phyloP scores from a whole-genome alignment of 2,113 vertebrate species.

The Silurus asotus region DNA sequence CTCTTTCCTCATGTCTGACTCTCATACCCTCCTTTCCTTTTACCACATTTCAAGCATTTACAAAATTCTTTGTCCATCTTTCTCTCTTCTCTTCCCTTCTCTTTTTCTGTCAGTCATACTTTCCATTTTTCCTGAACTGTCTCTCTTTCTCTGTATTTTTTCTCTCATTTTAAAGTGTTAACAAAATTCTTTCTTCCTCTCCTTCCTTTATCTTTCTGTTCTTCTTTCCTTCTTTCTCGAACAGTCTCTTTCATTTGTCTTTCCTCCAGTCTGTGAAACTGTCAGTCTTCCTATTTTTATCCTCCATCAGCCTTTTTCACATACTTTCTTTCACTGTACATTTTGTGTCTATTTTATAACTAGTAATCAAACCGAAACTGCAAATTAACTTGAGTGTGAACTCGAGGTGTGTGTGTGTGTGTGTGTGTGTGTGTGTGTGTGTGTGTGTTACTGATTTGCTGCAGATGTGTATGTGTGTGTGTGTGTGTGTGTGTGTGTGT shows the following conservation, averaged over 20 bases:
- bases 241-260: background rate
- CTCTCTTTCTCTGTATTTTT: too few relatives aligned
- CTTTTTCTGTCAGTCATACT: too few relatives aligned
- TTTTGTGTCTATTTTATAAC: background rate
- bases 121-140: too few relatives aligned
- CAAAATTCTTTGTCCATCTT: background rate
- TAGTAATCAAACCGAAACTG: background rate
- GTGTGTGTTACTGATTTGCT: slow-evolving; percentile 17
- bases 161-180: too few relatives aligned
- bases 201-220: background rate
- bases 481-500: slow-evolving; percentile 26
- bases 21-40: too few relatives aligned
- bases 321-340: background rate
- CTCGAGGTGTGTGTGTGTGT: background rate
- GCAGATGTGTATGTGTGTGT: background rate
- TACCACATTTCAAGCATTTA: too few relatives aligned
- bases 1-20: too few relatives aligned
- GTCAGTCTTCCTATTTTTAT: background rate
- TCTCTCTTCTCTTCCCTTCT: background rate
- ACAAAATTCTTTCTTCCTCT: background rate
- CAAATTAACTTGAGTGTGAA: background rate
- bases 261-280: background rate
- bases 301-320: background rate
- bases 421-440: slow-evolving; percentile 20
- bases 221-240: background rate